Base-by-base conservation (phyloP, 1,140 invertebrate species). In the Ptiloglossa arizonensis region DNA sequence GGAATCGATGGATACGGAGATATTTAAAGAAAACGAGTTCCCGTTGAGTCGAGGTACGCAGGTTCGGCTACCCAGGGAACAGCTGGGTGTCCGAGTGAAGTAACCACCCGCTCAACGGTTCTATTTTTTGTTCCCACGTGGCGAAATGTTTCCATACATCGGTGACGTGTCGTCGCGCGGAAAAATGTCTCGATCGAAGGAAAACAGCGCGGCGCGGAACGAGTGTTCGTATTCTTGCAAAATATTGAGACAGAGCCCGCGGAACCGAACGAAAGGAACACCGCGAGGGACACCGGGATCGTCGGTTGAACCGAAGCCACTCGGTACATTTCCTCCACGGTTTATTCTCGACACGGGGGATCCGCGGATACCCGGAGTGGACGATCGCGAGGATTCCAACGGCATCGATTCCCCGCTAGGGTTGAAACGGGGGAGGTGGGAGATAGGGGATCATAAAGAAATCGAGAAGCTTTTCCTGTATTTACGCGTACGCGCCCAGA, bases 291-390 rank as follows among this genome's bases (percentile, higher is more conserved):
- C 19, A 27, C 32, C 50, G 41, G 22, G 48, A 35, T 63, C 78
- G 72, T 81, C 70, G 56, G 76, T 80, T 76, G 76, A 71, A 75
- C 71, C 50, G 71, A 74, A 83, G 83, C 67, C 78, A 81, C 81
- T 83, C 71, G 57, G 52, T 71, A 56, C 81, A 68, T 71, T 85
- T 83, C 73, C 72, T 71, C 66, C 74, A n/a, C 66, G 56, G 46
- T 63, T 63, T 57, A 60, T 64, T 82, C 56, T 66, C 44, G 59
- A 52, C 29, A 81, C 46, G 68, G 73, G 17, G 56, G 27, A 66
- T 19, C 8, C 32, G 35, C 35, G 56, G 52, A 35, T 59, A n/a
- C n/a, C n/a, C n/a, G n/a, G n/a, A n/a, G 52, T 27, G 50, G 44
- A 46, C 62, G 41, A 66, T 60, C 48, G 19, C n/a, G 29, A 44